Conservation (phyloP, 2,888 invertebrate species). For the Zaprionus obscuricornis region DNA sequence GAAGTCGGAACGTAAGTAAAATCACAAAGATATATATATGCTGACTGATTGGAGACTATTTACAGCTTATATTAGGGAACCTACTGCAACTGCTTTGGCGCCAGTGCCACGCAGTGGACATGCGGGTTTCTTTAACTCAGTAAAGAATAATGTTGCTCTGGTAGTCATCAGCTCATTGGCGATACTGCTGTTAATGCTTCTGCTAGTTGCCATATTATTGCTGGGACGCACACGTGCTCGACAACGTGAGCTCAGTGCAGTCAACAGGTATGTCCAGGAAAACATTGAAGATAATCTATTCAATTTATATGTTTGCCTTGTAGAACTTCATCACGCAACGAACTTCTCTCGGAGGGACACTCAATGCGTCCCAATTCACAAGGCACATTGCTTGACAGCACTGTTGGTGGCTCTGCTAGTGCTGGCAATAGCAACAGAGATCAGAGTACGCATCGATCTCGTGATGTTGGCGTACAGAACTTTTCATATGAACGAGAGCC, state of each 20-base stretch:
- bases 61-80: conserved; percentile 82
- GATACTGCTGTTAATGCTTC: conserved; percentile 78
- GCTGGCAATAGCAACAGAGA: conserved; percentile 32
- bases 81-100: conserved; percentile 83
- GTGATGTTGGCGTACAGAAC: conserved; percentile 80
- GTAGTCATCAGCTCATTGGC: conserved; percentile 80
- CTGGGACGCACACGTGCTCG: conserved; percentile 78
- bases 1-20: conserved; percentile 92
- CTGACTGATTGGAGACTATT: too few relatives aligned
- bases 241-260: conserved; percentile 65
- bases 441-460: conserved; percentile 60
- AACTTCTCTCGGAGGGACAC: conserved; percentile 76
- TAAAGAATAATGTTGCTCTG: conserved; percentile 80
- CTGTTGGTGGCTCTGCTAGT: conserved; percentile 29
- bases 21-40: not conserved
- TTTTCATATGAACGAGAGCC: conserved; percentile 77
- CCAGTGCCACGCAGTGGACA: conserved; percentile 80
- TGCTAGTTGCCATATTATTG: conserved; percentile 80
- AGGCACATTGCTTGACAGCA: conserved; percentile 61
- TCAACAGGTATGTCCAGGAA: conserved; percentile 73
- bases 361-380: conserved; percentile 72
- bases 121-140: conserved; percentile 77
- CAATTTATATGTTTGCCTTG: not conserved
- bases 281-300: too few relatives aligned
- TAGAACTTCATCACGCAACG: conserved; percentile 80